Base-by-base conservation (phyloP, 1,140 invertebrate genomes). In the Eciton burchellii region DNA sequence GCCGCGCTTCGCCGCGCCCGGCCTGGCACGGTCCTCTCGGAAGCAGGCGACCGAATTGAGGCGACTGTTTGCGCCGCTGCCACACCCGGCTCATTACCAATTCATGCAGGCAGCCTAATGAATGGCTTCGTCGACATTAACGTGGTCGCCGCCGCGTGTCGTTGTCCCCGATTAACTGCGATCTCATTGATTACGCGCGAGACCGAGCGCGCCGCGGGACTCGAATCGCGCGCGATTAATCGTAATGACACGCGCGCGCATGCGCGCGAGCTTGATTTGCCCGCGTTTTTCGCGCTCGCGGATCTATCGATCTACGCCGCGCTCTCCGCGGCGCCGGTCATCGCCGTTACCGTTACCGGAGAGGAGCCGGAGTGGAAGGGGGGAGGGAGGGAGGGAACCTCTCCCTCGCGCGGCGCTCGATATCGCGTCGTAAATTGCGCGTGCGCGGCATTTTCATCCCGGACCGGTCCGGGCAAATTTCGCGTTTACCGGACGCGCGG, bases 41-140 rank as follows among this genome's bases (percentile, higher is more conserved):
- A 77, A 68, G 52, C 35, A n/a, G n/a, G n/a, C n/a, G n/a, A 77
- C 8, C 74, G 19, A 76, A 76, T 73, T 65, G 65, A 54, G 9
- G n/a, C 14, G 49, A 79, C n/a, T 79, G 26, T 56, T 70, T 35
- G 21, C 49, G 63, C 35, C n/a, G 21, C 49, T 43, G 62, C 63
- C 56, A 74, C 43, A 43, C 57, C 57, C 6, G 72, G 12, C 63
- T 56, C 29, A 68, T 77, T 77, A 68, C 14, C 49, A 19, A 43
- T 57, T 35, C n/a, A n/a, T n/a, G n/a, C n/a, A n/a, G 35, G 8
- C 5, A 19, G 74, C 21, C 6, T 57, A 43, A 68, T 68, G 41
- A 70, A 45, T 16, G 57, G 52, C 11, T n/a, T 19, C 6, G 19
- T 47, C 24, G 41, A 2, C 19, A 16, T 66, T 66, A 77, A 77